A percentile compares a stretch with the other conserved stretches of the same genome.
These are phyloP conservation scores for Aplidium turbinatum DNA, from an alignment of 23 tunicate genomes.

Conservation along the genomic window DNA sequence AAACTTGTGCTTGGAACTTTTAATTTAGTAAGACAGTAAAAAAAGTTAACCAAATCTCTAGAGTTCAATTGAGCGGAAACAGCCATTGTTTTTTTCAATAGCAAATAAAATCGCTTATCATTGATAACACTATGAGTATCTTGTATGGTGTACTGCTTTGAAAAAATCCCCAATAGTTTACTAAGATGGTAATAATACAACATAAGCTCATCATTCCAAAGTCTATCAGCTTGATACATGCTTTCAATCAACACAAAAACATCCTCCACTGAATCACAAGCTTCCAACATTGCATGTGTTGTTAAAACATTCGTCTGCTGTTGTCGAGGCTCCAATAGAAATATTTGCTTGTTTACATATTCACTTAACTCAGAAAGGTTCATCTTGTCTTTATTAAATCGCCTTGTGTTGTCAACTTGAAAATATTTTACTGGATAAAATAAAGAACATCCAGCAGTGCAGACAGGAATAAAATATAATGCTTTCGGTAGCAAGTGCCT, in stretches of 20 bases:
- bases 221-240: background rate
- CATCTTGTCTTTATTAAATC: conserved; percentile 25
- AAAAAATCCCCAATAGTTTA: background rate
- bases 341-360: conserved; percentile 13
- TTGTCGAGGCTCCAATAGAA: background rate
- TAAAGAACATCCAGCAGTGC: too few relatives aligned
- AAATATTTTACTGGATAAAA: too few relatives aligned
- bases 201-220: conserved; percentile 19
- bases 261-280: conserved; percentile 17
- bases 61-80: conserved; percentile 18
- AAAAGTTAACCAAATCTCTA: background rate
- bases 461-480: too few relatives aligned
- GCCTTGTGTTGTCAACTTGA: too few relatives aligned
- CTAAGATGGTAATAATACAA: background rate
- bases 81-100: background rate
- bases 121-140: background rate
- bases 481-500: too few relatives aligned
- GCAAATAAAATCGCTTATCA: conserved; percentile 7
- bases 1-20: conserved; percentile 25
- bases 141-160: background rate
- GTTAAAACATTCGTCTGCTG: conserved; percentile 5
- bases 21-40: conserved; percentile 1
- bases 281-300: background rate
- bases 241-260: conserved; percentile 17
- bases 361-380: conserved; percentile 16